Conservation (phyloP, 2,113 vertebrate species). For the Brachirus orientalis region DNA sequence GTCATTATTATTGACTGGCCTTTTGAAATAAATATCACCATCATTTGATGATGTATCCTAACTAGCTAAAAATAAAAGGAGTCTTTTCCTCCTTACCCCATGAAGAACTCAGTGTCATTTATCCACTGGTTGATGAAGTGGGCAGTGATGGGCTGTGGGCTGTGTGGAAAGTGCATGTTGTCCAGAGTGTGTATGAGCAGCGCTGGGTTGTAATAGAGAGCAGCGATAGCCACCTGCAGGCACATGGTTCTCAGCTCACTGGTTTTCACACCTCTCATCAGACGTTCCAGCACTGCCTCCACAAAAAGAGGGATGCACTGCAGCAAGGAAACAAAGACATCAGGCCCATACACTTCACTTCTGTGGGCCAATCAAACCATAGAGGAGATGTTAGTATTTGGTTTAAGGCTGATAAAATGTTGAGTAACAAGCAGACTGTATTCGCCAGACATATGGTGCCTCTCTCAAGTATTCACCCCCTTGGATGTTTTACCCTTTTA, state of each 20-base stretch:
- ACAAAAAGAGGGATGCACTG: conserved; percentile 96
- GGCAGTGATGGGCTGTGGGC: conserved; percentile 91
- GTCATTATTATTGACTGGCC: too few species aligned
- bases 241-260: conserved; percentile 96
- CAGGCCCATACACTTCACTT: background rate
- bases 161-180: conserved; percentile 91
- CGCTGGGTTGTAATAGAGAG: conserved; percentile 93
- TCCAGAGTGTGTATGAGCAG: conserved; percentile 93
- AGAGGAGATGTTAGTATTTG: too few species aligned
- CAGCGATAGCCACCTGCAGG: conserved; percentile 95
- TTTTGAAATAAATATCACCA: too few species aligned
- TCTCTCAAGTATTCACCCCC: too few species aligned
- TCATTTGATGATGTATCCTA: too few species aligned
- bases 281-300: conserved; percentile 91
- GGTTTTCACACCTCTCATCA: conserved; percentile 94
- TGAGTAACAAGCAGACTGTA: too few species aligned
- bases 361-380: too few species aligned
- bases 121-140: conserved; percentile 99
- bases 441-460: too few species aligned
- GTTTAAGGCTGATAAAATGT: too few species aligned
- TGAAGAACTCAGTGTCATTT: conserved; percentile 96
- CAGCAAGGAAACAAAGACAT: background rate
- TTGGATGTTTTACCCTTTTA: too few species aligned
- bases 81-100: conserved; percentile 82
- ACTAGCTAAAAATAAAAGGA: background rate